phyloP scores from a whole-genome alignment of 2,113 vertebrate species.

The Mixornis gularis region DNA sequence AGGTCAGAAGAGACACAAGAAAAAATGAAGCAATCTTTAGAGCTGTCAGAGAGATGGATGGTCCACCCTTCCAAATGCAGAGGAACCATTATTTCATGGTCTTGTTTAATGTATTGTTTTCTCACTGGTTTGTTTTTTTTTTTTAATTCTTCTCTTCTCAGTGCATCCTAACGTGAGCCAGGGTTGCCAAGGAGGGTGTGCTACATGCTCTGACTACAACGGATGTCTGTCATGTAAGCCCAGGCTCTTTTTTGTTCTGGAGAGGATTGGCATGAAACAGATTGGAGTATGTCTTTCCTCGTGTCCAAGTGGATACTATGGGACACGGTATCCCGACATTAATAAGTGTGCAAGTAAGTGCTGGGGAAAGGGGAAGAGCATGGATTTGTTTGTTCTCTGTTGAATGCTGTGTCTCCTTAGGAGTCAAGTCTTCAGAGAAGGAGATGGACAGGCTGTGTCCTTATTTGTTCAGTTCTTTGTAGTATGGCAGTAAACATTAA shows the following conservation, averaged over 20 bases:
- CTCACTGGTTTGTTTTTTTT: background rate
- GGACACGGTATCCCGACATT: constrained; percentile 92
- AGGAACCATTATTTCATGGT: background rate
- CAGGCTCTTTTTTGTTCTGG: constrained; percentile 95
- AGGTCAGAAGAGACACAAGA: background rate
- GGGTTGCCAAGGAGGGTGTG: constrained; percentile 93
- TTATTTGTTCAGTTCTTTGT: background rate
- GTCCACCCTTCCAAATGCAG: background rate
- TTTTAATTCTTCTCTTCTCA: constrained; percentile 58
- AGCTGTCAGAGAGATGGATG: background rate
- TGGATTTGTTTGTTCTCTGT: background rate
- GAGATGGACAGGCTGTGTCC: accelerated
- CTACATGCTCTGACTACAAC: constrained; percentile 96
- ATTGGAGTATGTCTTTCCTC: constrained; percentile 94
- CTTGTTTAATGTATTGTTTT: constrained; percentile 12
- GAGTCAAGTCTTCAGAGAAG: background rate
- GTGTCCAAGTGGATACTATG: constrained; percentile 93
- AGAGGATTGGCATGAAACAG: constrained; percentile 97
- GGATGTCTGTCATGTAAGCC: constrained; percentile 97
- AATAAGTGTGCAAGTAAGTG: constrained; percentile 97
- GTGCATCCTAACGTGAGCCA: constrained; percentile 87
- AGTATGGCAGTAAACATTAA: background rate
- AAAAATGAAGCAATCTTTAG: background rate
- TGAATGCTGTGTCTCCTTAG: background rate
- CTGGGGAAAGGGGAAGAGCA: background rate